Conservation (phyloP, 2,113 vertebrate species). For the Passerina amoena region DNA sequence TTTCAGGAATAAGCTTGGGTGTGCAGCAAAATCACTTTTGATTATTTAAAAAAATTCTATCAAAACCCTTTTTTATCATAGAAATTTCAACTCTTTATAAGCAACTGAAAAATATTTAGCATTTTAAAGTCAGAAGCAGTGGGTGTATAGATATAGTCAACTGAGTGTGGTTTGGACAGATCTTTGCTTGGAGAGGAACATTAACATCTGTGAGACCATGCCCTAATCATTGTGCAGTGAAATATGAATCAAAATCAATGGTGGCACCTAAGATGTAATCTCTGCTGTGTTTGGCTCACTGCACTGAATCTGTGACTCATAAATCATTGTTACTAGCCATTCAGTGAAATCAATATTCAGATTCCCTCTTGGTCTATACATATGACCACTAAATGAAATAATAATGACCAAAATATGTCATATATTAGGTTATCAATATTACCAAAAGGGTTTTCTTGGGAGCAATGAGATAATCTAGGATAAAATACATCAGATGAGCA, state of each 20-base stretch:
- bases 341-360: conserved; percentile 88
- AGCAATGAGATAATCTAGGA: conserved; percentile 55
- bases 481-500: conserved; percentile 50
- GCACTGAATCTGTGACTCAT: conserved; percentile 77
- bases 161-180: background rate
- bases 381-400: conserved; percentile 87
- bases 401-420: conserved; percentile 79
- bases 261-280: conserved; percentile 67
- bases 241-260: conserved; percentile 72
- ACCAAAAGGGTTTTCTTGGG: conserved; percentile 65
- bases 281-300: conserved; percentile 75
- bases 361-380: conserved; percentile 85
- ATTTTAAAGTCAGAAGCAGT: background rate
- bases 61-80: background rate
- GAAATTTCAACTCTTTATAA: background rate
- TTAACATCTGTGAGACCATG: conserved; percentile 50
- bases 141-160: background rate
- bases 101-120: background rate
- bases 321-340: conserved; percentile 89
- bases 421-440: conserved; percentile 77
- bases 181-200: background rate
- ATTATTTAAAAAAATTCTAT: background rate
- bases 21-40: background rate
- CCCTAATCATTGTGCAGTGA: conserved; percentile 54
- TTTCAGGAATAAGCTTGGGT: background rate